Evolutionary conservation across 2,888 invertebrate genomes (phyloP).

Genomic region (Choreutis nemorana): DNA sequence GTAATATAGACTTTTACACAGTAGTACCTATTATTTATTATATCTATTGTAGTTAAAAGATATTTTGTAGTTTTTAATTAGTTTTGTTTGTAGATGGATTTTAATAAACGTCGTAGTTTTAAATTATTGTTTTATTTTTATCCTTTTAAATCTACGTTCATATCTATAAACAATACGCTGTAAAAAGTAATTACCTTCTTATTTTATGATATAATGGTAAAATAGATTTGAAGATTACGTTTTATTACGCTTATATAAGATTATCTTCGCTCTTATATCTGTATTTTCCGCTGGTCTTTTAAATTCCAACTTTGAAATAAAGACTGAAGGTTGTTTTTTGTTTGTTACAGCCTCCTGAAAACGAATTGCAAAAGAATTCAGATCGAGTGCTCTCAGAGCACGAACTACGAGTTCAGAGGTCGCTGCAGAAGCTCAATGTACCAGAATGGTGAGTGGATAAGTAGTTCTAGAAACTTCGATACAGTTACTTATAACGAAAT

Average conservation of each 20-base stretch:
- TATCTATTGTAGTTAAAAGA: conserved; percentile 10
- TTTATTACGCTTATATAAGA: no score
- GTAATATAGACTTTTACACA: conserved; percentile 26
- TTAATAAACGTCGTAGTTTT: no score
- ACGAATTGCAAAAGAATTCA: conserved; percentile 88
- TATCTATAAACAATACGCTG: no score
- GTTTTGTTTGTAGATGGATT: conserved; percentile 3
- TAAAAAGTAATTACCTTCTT: no score
- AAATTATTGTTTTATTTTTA: no score
- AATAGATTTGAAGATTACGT: no score
- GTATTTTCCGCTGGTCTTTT: conserved; percentile 3
- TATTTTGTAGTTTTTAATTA: conserved; percentile 6
- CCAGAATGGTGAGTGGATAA: conserved; percentile 83
- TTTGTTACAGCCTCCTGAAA: conserved; percentile 89
- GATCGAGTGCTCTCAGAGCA: conserved; percentile 91
- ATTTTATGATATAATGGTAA: no score
- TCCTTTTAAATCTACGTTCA: no score
- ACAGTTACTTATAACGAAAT: conserved; percentile 5
- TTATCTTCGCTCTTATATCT: conserved; percentile 5
- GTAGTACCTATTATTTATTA: conserved; percentile 9
- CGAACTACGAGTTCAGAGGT: conserved; percentile 91
- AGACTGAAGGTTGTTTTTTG: no score
- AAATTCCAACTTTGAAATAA: no score
- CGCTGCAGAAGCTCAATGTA: conserved; percentile 91
- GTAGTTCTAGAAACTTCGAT: conserved; percentile 2